Conservation (phyloP, 2,797 vertebrate genomes). For the Pelodytes ibericus region DNA sequence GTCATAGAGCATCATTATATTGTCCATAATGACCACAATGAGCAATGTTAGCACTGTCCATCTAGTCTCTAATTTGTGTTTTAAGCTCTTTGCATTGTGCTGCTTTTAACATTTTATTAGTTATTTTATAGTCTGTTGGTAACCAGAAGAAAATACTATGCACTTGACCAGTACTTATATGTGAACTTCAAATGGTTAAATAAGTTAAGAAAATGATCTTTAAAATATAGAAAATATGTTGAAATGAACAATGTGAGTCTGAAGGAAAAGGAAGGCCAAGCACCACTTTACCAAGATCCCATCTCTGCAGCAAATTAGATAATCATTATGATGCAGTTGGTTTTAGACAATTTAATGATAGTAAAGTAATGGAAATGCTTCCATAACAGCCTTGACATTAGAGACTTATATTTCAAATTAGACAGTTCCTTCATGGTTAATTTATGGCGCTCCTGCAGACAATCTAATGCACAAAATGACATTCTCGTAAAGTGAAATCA, state of each 20-base stretch:
- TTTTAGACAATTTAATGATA: conserved; percentile 7
- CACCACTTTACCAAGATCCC: conserved; percentile 1
- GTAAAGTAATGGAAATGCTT: neutral
- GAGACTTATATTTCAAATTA: neutral
- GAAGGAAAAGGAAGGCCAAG: neutral
- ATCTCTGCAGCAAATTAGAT: conserved; percentile 11
- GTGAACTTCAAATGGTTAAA: neutral
- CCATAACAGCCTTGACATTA: neutral
- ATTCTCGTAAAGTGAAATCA: too few species aligned
- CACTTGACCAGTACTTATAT: neutral
- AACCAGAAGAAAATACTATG: too few species aligned
- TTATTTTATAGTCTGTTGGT: too few species aligned
- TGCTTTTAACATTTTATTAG: too few species aligned
- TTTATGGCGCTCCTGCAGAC: neutral
- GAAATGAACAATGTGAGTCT: neutral
- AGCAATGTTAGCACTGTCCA: too few species aligned
- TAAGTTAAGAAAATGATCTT: neutral
- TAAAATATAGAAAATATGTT: neutral
- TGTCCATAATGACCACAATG: too few species aligned
- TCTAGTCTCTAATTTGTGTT: too few species aligned
- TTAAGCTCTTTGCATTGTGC: too few species aligned
- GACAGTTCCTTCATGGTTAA: neutral
- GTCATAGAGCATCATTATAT: too few species aligned
- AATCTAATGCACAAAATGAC: too few species aligned
- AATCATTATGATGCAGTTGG: conserved; percentile 1